Evolutionary conservation across 92 coral and sea anemone species (phyloP), one percentile per base, ranked within the genome.

Genomic region (Epizoanthus rinbou): DNA sequence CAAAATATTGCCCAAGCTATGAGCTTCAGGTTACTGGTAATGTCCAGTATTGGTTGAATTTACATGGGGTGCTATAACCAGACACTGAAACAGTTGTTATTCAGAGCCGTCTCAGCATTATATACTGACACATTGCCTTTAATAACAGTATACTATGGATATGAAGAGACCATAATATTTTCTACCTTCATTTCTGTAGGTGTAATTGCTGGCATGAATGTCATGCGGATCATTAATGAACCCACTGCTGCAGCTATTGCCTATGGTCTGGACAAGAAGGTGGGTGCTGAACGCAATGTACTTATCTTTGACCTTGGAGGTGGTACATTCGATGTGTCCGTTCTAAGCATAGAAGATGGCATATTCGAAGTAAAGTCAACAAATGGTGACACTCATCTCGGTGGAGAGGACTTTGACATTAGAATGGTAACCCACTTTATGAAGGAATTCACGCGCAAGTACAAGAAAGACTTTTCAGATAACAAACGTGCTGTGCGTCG

Each of bases 201-300:
- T 88, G 80, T 89, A 23, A 91, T 91, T 68, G 89, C 95, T 73
- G 95, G 95, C 31, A 84, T 91, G 6, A 89, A 91, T 89, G 95
- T 91, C 19, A 87, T 91, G 52, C 92, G 95, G 9, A 89, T 91
- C 39, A 91, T 91, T 88, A 91, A 91, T 28, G 95, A 91, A 45
- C 95, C 95, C 17, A 91, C 95, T 23, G 95, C 95, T 19, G 95
- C 95, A 71, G 95, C 95, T 50, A 89, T 91, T 63, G 95, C 95
- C 11, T 91, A 91, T 80, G 95, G 95, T 47, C 63, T 91, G 71
- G 95, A 91, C 85, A 91, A 91, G 84, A 89, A 84, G 28, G 79
- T 58, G 54, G 84, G 85, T 24, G 86, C 59, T 6, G 95, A 91
- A 69, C 60, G 88, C 54, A 80, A 91, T 80, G 92, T 91, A n/a